Evolutionary conservation across 2,888 invertebrate species (phyloP).

Genomic region (Blastobasis lacticolella): DNA sequence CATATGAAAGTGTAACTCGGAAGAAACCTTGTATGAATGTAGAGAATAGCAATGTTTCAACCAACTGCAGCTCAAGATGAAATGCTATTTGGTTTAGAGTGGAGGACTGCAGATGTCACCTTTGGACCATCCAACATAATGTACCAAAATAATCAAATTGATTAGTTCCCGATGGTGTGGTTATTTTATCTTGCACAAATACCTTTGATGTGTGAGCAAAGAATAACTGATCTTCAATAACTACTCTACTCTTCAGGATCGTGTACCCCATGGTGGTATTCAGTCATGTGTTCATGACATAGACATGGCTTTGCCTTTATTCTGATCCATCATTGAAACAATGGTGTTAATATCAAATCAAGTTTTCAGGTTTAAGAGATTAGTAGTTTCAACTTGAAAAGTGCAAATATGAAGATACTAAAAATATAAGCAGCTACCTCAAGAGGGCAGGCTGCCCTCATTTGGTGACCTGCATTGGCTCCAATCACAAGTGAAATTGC

Average conservation of each 20-base stretch:
- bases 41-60: neutral
- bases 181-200: no score
- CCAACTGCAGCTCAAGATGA: neutral
- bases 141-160: no score
- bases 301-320: conserved; percentile 21
- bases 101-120: conserved; percentile 2
- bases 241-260: no score
- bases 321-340: conserved; percentile 43
- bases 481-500: conserved; percentile 48
- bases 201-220: no score
- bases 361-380: conserved; percentile 69
- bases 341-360: conserved; percentile 69
- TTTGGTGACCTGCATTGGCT: conserved; percentile 61
- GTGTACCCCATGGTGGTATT: neutral
- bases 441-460: conserved; percentile 53
- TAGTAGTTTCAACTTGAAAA: conserved; percentile 34
- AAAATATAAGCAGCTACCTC: conserved; percentile 18
- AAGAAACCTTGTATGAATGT: conserved; percentile 8
- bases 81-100: neutral
- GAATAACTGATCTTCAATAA: no score
- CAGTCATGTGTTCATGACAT: neutral
- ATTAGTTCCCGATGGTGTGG: no score
- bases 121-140: neutral
- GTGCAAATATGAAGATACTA: conserved; percentile 30
- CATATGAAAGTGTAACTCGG: conserved; percentile 12